phyloP scores from a whole-genome alignment of 2,797 vertebrate genomes.

The Nyctalus aviator region DNA sequence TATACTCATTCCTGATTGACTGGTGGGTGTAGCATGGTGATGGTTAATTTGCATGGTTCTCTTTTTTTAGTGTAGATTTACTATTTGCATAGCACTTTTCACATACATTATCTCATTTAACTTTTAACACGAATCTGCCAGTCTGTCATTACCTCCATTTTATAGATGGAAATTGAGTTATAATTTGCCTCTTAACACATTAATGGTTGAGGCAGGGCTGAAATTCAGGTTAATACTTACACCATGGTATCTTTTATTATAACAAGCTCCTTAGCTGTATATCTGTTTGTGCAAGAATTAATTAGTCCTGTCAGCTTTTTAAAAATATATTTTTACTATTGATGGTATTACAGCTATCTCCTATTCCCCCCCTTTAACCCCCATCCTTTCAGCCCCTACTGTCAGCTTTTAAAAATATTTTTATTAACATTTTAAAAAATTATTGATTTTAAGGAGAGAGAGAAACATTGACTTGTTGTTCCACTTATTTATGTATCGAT shows the following conservation, averaged over 20 bases:
- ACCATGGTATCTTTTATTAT: conserved; percentile 17
- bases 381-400: too few relatives aligned
- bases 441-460: not conserved
- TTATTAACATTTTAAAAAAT: not conserved
- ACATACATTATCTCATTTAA: conserved; percentile 33
- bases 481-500: not conserved
- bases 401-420: too few relatives aligned
- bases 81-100: not conserved
- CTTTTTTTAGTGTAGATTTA: not conserved
- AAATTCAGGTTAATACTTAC: conserved; percentile 19
- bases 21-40: too few relatives aligned
- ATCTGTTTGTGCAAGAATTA: conserved; percentile 38
- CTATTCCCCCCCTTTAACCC: too few relatives aligned
- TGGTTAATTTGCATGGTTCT: too few relatives aligned
- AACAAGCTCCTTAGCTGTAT: not conserved
- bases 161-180: conserved; percentile 17
- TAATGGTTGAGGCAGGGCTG: not conserved
- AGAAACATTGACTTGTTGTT: not conserved
- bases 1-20: too few relatives aligned
- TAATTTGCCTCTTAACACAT: conserved; percentile 20
- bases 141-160: not conserved
- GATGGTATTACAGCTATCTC: too few relatives aligned
- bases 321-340: too few relatives aligned
- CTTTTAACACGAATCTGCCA: not conserved
- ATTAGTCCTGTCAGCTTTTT: not conserved